Evolutionary conservation across 2,797 vertebrate genomes (phyloP).

Genomic region (Vultur gryphus): DNA sequence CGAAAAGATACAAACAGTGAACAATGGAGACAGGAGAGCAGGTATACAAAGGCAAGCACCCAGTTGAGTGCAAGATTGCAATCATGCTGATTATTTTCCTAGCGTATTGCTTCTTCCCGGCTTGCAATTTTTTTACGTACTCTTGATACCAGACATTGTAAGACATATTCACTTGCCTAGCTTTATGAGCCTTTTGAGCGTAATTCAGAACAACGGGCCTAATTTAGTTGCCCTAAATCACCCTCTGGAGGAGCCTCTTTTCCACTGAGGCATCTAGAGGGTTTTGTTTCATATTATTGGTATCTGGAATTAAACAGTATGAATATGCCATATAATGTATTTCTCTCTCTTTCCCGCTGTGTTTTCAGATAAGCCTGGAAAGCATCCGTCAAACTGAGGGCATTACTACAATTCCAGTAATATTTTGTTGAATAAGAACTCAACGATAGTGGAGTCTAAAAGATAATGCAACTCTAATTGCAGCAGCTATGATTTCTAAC

Average conservation of each 20-base stretch:
- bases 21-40: neutral
- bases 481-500: neutral
- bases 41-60: neutral
- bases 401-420: neutral
- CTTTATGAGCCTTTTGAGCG: neutral
- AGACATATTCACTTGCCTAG: neutral
- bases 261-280: neutral
- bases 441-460: neutral
- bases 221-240: conserved; percentile 13
- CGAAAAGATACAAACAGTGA: neutral
- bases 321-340: neutral
- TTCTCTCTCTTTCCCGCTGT: neutral
- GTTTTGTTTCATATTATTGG: neutral
- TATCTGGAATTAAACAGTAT: neutral
- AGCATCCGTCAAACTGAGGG: neutral
- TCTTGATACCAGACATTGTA: neutral
- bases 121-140: neutral
- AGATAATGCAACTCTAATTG: neutral
- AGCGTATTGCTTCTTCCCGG: neutral
- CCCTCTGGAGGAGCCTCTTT: neutral
- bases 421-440: neutral
- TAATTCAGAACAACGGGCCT: neutral
- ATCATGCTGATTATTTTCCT: neutral
- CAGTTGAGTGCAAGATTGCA: neutral
- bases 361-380: neutral